Conservation (phyloP, 2,888 invertebrate genomes). For the Philaethria dido region DNA sequence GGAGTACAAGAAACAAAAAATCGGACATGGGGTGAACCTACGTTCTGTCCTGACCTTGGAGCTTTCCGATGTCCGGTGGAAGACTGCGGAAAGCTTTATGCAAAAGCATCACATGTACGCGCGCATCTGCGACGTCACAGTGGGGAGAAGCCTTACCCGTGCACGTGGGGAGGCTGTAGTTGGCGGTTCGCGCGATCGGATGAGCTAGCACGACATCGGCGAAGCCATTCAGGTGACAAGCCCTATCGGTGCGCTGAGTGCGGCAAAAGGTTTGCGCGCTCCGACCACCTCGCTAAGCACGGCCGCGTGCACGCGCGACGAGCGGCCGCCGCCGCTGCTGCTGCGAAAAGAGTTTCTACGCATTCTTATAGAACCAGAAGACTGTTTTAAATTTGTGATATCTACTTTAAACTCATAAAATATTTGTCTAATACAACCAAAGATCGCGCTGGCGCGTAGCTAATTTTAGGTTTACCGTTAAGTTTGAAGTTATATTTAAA, state of each 20-base stretch:
- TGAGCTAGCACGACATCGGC: slow-evolving; percentile 94
- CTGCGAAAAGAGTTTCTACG: slow-evolving; percentile 50
- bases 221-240: slow-evolving; percentile 97
- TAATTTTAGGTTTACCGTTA: slow-evolving; percentile 11
- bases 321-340: slow-evolving; percentile 68
- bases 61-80: slow-evolving; percentile 88
- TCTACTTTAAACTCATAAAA: slow-evolving; percentile 1
- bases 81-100: slow-evolving; percentile 91
- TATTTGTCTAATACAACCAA: slow-evolving; percentile 20
- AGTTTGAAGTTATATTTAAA: slow-evolving; percentile 5
- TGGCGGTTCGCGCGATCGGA: slow-evolving; percentile 98
- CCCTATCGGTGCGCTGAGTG: slow-evolving; percentile 96
- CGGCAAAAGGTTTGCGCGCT: slow-evolving; percentile 94
- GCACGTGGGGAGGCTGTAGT: slow-evolving; percentile 91
- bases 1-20: slow-evolving; percentile 53
- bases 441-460: slow-evolving; percentile 41
- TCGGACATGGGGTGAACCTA: slow-evolving; percentile 70
- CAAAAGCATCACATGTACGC: slow-evolving; percentile 95
- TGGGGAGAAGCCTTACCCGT: slow-evolving; percentile 90
- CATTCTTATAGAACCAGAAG: slow-evolving; percentile 55
- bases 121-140: slow-evolving; percentile 94
- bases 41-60: slow-evolving; percentile 77
- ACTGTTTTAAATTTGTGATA: slow-evolving; percentile 55
- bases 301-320: slow-evolving; percentile 91
- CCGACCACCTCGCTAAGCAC: slow-evolving; percentile 97